A percentile compares a stretch with the other conserved stretches of the same genome.
Evolutionary conservation across 2,888 invertebrate genomes (phyloP).

Genomic region (Caenorhabditis sinica): DNA sequence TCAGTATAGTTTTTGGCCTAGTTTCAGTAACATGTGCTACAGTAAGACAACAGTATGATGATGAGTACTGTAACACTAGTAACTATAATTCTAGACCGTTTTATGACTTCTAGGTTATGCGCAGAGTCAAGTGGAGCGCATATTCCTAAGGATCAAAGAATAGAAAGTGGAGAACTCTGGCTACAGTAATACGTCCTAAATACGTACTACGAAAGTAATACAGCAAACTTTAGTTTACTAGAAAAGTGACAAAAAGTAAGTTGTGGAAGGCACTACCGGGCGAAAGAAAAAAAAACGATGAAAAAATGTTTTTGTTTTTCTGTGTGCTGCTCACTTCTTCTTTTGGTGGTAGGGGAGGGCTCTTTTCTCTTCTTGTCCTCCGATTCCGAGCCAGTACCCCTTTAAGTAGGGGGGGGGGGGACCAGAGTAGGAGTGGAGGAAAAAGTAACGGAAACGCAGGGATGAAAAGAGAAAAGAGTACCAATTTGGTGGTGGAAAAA

Average conservation of each 20-base stretch:
- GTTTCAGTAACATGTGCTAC: too few relatives aligned
- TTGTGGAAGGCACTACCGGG: neutral
- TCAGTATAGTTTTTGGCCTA: too few relatives aligned
- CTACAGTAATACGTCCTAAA: too few relatives aligned
- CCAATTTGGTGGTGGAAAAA: slow-evolving; percentile 26
- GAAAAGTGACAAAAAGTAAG: neutral
- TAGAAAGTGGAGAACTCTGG: too few relatives aligned
- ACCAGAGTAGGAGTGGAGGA: neutral
- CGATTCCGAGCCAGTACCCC: slow-evolving; percentile 5
- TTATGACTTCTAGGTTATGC: too few relatives aligned
- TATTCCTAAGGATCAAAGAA: too few relatives aligned
- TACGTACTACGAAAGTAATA: too few relatives aligned
- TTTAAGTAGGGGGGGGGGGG: neutral
- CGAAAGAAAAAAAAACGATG: neutral
- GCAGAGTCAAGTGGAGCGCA: too few relatives aligned
- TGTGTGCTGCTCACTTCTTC: neutral
- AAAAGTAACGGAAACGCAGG: slow-evolving; percentile 42
- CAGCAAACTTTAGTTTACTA: neutral
- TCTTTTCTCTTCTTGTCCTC: neutral
- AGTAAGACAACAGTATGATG: too few relatives aligned
- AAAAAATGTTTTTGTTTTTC: neutral
- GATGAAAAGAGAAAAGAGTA: slow-evolving; percentile 42
- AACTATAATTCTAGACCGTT: too few relatives aligned
- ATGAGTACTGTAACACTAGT: too few relatives aligned
- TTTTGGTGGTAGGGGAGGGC: neutral